These are phyloP conservation scores for Stichopus chloronotus DNA, from an alignment of 35 echinoderm and acorn worm genomes.

Conservation along the genomic window DNA sequence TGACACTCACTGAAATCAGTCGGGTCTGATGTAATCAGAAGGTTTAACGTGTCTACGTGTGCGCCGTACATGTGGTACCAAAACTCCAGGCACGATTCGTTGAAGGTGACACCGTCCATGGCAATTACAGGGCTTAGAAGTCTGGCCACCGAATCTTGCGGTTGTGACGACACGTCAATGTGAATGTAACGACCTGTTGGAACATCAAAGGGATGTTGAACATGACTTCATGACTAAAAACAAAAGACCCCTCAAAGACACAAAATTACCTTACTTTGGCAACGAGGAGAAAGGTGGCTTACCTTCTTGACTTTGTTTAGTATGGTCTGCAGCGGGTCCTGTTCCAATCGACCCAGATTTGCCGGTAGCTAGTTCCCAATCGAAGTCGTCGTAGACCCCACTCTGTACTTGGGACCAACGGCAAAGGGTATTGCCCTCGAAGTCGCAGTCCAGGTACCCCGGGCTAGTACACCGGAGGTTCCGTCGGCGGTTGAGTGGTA, in stretches of 20 bases:
- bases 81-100: conserved; percentile 62
- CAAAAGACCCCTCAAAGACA: neutral
- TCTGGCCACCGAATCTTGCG: neutral
- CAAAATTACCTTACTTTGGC: neutral
- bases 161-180: conserved; percentile 38
- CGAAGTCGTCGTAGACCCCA: conserved; percentile 13
- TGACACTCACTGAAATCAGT: conserved; percentile 14
- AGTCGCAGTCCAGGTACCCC: conserved; percentile 16
- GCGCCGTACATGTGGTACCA: conserved; percentile 88
- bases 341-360: neutral
- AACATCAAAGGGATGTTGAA: neutral
- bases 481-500: neutral
- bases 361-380: neutral
- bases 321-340: conserved; percentile 17
- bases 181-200: conserved; percentile 34
- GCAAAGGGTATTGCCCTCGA: neutral
- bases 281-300: neutral
- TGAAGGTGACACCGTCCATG: conserved; percentile 11
- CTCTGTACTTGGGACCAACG: neutral
- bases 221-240: neutral
- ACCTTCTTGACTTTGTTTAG: conserved; percentile 30
- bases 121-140: conserved; percentile 24
- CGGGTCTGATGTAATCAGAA: neutral
- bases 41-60: conserved; percentile 60
- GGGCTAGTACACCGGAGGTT: neutral